A percentile compares a stretch with the other conserved stretches of the same genome.
Conservation (phyloP, 2,797 vertebrate genomes). For the Myoxocephalus aenaeus region DNA sequence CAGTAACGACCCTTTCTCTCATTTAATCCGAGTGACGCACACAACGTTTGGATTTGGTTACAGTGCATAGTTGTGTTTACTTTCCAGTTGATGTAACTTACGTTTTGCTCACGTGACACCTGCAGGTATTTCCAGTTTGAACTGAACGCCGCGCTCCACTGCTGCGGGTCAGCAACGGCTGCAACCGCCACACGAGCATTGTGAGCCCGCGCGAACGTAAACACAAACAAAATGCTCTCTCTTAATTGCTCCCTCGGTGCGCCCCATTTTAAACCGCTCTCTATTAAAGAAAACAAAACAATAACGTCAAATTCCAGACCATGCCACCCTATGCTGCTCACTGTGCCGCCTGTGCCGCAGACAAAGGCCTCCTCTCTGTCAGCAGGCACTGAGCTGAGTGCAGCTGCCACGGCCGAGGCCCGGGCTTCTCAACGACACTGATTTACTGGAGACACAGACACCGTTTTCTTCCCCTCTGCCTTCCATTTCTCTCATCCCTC, state of each 20-base stretch:
- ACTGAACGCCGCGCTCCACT: not conserved
- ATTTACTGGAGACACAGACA: slow-evolving; percentile 68
- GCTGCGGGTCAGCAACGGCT: not conserved
- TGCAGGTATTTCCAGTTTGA: not conserved
- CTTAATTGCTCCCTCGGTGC: slow-evolving; percentile 28
- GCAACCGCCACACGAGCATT: slow-evolving; percentile 9
- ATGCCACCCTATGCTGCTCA: slow-evolving; percentile 52
- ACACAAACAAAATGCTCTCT: slow-evolving; percentile 27
- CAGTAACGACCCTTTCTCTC: not conserved
- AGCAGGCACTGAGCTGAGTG: slow-evolving; percentile 56
- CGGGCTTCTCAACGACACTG: slow-evolving; percentile 62
- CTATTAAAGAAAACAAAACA: slow-evolving; percentile 31
- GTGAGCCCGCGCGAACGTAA: not conserved
- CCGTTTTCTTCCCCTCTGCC: slow-evolving; percentile 46
- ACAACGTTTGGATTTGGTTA: too few relatives aligned
- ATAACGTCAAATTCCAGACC: slow-evolving; percentile 65
- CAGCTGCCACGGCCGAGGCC: slow-evolving; percentile 69
- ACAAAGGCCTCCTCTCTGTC: slow-evolving; percentile 68
- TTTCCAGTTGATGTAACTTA: not conserved
- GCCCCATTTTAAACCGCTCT: slow-evolving; percentile 35
- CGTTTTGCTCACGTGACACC: not conserved
- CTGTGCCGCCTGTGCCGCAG: slow-evolving; percentile 46
- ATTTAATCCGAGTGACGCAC: too few relatives aligned
- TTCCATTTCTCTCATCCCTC: slow-evolving; percentile 10
- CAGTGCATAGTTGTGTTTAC: not conserved